Evolutionary conservation across 1,140 invertebrate species (phyloP).

Genomic region (Ips nitidus): DNA sequence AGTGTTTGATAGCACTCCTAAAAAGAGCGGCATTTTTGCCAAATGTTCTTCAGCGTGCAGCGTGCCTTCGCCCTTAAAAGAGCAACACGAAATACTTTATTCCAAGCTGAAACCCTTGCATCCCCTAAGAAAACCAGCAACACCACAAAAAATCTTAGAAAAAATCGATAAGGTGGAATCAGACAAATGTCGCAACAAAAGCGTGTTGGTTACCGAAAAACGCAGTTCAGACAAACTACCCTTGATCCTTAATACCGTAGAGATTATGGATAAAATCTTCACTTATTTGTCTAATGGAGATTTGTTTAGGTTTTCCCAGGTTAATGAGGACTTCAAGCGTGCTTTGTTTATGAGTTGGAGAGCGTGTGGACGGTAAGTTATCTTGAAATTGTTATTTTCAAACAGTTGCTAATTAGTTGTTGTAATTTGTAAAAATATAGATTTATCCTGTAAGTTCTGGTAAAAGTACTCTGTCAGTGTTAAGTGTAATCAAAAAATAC

Average conservation of each 20-base stretch:
- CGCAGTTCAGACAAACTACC: neutral
- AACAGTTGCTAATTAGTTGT: neutral
- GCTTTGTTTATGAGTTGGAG: constrained; percentile 36
- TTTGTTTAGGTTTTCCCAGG: constrained; percentile 42
- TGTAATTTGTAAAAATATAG: too few species aligned
- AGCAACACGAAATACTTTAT: constrained; percentile 40
- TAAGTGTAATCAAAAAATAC: too few species aligned
- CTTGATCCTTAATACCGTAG: constrained; percentile 27
- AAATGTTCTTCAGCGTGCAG: constrained; percentile 29
- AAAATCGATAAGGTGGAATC: neutral
- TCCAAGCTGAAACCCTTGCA: constrained; percentile 34
- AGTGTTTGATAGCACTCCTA: constrained; percentile 13
- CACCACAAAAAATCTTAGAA: constrained; percentile 37
- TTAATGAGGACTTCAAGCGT: constrained; percentile 33
- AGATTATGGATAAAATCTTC: constrained; percentile 42
- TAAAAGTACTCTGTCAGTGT: too few species aligned
- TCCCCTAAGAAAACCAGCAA: constrained; percentile 23
- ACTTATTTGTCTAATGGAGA: constrained; percentile 43
- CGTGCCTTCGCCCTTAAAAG: constrained; percentile 37
- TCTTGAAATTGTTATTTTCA: neutral
- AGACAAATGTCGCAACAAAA: neutral
- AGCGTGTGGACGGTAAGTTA: constrained; percentile 27
- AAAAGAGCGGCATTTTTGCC: constrained; percentile 24
- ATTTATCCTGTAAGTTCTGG: too few species aligned
- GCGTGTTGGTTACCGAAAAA: neutral